Conservation (phyloP, 2,888 invertebrate genomes). For the Sthenelais limicola region DNA sequence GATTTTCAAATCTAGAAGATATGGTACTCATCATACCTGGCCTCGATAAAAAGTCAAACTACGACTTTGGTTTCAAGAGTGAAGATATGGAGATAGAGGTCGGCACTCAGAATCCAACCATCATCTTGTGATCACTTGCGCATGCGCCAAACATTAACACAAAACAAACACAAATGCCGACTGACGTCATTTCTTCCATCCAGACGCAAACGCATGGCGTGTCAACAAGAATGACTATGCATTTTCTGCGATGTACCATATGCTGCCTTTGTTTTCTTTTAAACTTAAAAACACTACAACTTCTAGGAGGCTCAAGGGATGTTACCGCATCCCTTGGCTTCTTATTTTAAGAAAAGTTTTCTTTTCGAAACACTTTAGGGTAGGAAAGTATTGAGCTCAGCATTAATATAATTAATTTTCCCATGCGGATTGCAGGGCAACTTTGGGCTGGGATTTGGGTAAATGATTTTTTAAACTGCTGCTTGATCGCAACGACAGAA, state of each 20-base stretch:
- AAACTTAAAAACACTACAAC: no score
- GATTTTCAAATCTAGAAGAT: slow-evolving; percentile 48
- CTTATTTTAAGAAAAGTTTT: no score
- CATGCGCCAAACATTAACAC: not conserved
- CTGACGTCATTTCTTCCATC: slow-evolving; percentile 30
- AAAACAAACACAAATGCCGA: no score
- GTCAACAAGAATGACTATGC: slow-evolving; percentile 38
- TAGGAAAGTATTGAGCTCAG: no score
- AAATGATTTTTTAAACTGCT: no score
- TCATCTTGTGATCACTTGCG: slow-evolving; percentile 43
- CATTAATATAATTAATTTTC: no score
- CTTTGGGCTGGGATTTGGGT: no score
- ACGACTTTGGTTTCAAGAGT: slow-evolving; percentile 2
- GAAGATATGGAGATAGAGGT: slow-evolving; percentile 36
- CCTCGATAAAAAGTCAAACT: slow-evolving; percentile 42
- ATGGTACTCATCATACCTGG: slow-evolving; percentile 47
- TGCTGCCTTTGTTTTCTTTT: slow-evolving; percentile 28
- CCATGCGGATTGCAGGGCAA: no score
- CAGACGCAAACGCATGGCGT: slow-evolving; percentile 11
- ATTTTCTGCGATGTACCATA: slow-evolving; percentile 36
- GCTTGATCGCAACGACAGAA: no score
- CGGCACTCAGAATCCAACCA: slow-evolving; percentile 44
- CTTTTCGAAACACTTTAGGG: no score
- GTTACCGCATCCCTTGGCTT: no score
- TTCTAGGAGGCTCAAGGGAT: no score